phyloP scores from a whole-genome alignment of 23 tunicate species.

The Clavelina lepadiformis region DNA sequence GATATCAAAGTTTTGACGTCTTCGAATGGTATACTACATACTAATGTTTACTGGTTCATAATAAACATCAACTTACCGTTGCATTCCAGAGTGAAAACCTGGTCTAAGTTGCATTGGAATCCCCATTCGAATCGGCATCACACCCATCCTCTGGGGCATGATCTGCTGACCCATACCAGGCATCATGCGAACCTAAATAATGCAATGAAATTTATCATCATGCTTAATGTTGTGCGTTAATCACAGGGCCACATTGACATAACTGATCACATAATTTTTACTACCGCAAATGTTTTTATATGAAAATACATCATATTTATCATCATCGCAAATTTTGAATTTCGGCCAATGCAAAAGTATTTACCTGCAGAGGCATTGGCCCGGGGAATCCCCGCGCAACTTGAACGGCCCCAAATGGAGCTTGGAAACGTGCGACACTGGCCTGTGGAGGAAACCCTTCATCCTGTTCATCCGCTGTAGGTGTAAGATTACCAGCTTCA shows the following conservation, averaged over 20 bases:
- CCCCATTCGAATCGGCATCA: conserved; percentile 89
- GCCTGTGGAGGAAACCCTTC: conserved; percentile 21
- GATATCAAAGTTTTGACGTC: too few relatives aligned
- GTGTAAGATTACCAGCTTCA: conserved; percentile 44
- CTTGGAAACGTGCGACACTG: conserved; percentile 3
- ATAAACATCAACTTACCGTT: too few relatives aligned
- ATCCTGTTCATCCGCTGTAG: conserved; percentile 54
- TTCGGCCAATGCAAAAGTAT: too few relatives aligned
- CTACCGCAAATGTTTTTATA: too few relatives aligned
- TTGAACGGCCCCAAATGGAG: conserved; percentile 46
- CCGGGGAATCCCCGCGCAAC: conserved; percentile 62
- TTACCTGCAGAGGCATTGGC: conserved; percentile 49
- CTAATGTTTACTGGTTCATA: too few relatives aligned
- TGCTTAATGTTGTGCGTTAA: too few relatives aligned
- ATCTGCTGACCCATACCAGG: conserved; percentile 53
- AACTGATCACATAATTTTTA: too few relatives aligned
- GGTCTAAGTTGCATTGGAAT: conserved; percentile 84
- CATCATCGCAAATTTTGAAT: too few relatives aligned
- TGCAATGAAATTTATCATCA: too few relatives aligned
- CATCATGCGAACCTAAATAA: conserved; percentile 49
- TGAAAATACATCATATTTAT: too few relatives aligned
- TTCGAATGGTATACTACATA: too few relatives aligned
- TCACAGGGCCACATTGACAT: too few relatives aligned
- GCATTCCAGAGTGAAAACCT: conserved; percentile 49
- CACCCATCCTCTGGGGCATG: conserved; percentile 62